Evolutionary conservation across 2,113 vertebrate species (phyloP).

Genomic region (Zapus hudsonius): DNA sequence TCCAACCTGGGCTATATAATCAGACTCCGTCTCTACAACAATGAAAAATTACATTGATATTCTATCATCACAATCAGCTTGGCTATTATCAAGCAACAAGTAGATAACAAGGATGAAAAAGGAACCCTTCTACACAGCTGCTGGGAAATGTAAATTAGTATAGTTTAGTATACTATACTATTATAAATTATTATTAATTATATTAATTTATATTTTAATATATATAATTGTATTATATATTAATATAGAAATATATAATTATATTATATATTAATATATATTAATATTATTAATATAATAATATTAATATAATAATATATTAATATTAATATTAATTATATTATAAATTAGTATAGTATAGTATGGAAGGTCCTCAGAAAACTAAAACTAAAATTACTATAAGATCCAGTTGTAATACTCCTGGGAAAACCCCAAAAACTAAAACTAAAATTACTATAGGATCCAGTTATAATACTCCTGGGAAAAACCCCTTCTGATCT

Average conservation of each 20-base stretch:
- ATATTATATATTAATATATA: too few species aligned
- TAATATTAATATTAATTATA: too few species aligned
- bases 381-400: background rate
- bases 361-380: background rate
- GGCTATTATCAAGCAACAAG: background rate
- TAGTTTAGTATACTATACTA: background rate
- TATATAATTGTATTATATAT: too few species aligned
- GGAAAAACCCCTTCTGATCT: background rate
- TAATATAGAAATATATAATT: too few species aligned
- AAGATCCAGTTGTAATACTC: background rate
- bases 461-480: background rate
- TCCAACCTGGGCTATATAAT: too few species aligned
- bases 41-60: background rate
- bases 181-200: too few species aligned
- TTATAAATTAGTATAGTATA: background rate
- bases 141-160: too few species aligned
- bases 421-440: background rate
- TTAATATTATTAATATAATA: too few species aligned
- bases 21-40: too few species aligned
- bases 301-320: too few species aligned
- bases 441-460: background rate
- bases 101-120: background rate
- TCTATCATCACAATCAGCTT: background rate
- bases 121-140: too few species aligned
- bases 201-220: too few species aligned